Evolutionary conservation across 1,140 invertebrate species (phyloP), one percentile per base, ranked within the genome.

Genomic region (Acromyrmex charruanus): DNA sequence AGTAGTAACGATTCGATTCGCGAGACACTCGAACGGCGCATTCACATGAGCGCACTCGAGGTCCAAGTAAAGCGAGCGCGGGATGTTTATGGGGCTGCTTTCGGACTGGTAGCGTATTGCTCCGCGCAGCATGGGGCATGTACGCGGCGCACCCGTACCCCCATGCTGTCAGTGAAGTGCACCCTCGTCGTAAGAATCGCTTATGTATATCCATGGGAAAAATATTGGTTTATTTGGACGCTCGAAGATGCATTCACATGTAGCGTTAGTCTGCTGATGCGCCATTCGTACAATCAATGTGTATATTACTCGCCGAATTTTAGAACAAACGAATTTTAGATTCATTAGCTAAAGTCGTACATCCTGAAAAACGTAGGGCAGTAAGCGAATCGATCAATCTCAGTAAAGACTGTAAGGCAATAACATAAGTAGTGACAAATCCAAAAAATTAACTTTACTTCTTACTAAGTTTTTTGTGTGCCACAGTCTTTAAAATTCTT

Each of bases 131-230:
- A 91, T 93, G 94, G 94, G 94, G 94, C 77, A 91, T 91, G 89
- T 93, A 87, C 90, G 89, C 88, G 91, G 87, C 89, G 88, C 88
- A 93, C 92, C 93, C 93, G 93, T 93, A 93, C 94, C 92, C 91
- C 91, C 90, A 92, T 92, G 92, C 91, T 92, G 87, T 91, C 90
- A 91, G 91, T 91, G 88, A 90, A 91, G 89, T 90, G 90, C 90
- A 85, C 88, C 87, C 86, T 89, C 74, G 77, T 90, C 84, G 77
- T 91, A 92, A 89, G 69, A 93, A 91, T 90, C 88, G 92, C 91
- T 92, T 93, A 93, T 92, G 90, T 91, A 92, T 93, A 93, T 93
- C 93, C 93, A 95, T 95, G 94, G 94, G 94, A 95, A 95, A 94
- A 94, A 94, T 93, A 94, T 94, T 93, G 89, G 94, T 94, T 94